Conservation (phyloP, 2,113 vertebrate genomes). For the Hoplias malabaricus region DNA sequence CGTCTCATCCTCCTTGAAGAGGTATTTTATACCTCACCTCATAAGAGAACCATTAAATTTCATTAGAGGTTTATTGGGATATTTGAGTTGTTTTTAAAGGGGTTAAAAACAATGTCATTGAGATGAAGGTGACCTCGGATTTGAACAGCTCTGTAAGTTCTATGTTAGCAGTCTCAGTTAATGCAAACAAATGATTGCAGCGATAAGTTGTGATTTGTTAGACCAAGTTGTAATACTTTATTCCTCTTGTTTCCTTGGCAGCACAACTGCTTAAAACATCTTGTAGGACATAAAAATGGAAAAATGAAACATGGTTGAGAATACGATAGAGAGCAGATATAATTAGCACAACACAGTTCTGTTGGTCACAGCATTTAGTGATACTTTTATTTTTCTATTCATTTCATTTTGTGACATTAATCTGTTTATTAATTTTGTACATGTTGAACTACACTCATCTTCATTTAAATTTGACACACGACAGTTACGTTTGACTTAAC, state of each 20-base stretch:
- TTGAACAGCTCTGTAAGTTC: background rate
- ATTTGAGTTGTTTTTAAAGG: background rate
- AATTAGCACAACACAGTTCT: no score
- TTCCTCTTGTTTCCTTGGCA: background rate
- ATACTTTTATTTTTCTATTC: no score
- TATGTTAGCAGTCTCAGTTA: background rate
- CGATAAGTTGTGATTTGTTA: conserved; percentile 12
- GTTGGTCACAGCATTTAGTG: no score
- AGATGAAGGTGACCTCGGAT: conserved; percentile 1
- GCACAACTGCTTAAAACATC: no score
- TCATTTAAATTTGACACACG: no score
- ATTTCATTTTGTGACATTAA: no score
- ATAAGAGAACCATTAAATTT: background rate
- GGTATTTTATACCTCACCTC: background rate
- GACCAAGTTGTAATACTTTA: background rate
- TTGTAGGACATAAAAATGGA: no score
- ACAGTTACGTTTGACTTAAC: no score
- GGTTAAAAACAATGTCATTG: conserved; percentile 1
- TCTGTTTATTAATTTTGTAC: no score
- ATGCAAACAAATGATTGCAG: background rate
- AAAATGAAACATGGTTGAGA: background rate
- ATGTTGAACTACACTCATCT: no score
- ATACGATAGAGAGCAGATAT: no score
- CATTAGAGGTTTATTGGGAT: background rate
- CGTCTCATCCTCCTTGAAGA: no score